phyloP scores from a whole-genome alignment of 2,888 invertebrate genomes.

The Cancer borealis region DNA sequence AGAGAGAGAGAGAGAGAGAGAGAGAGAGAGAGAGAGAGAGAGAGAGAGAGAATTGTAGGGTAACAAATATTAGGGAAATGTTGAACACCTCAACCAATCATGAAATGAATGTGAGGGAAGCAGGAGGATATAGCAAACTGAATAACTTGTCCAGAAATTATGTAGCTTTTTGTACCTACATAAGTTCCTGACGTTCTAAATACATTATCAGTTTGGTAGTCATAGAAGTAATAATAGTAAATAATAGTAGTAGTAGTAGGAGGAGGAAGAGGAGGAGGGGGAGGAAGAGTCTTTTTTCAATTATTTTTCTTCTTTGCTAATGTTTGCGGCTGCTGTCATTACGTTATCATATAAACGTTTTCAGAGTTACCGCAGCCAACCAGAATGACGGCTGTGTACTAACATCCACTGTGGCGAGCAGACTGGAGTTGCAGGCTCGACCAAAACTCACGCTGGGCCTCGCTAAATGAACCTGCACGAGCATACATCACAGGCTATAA shows the following conservation, averaged over 20 bases:
- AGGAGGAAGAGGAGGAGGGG: background rate
- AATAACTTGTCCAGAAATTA: slow-evolving; percentile 12
- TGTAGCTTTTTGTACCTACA: background rate
- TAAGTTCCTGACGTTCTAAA: background rate
- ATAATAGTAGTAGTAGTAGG: background rate
- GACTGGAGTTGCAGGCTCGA: background rate
- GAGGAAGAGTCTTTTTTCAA: background rate
- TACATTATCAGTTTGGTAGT: background rate
- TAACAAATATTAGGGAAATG: slow-evolving; percentile 8
- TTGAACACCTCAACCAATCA: slow-evolving; percentile 22
- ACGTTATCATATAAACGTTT: background rate
- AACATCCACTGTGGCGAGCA: slow-evolving; percentile 4
- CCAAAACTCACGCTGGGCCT: background rate
- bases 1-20: background rate
- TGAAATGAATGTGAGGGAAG: slow-evolving; percentile 29
- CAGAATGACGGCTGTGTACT: background rate
- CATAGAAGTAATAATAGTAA: background rate
- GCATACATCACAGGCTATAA: slow-evolving; percentile 3
- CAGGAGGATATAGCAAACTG: background rate
- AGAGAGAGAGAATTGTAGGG: background rate
- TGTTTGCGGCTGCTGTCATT: background rate
- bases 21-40: slow-evolving; percentile 12
- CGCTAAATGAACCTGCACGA: background rate
- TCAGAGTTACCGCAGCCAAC: background rate
- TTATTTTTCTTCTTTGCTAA: background rate